Conservation (phyloP, 2,797 vertebrate genomes). For the Botia kubotai region DNA sequence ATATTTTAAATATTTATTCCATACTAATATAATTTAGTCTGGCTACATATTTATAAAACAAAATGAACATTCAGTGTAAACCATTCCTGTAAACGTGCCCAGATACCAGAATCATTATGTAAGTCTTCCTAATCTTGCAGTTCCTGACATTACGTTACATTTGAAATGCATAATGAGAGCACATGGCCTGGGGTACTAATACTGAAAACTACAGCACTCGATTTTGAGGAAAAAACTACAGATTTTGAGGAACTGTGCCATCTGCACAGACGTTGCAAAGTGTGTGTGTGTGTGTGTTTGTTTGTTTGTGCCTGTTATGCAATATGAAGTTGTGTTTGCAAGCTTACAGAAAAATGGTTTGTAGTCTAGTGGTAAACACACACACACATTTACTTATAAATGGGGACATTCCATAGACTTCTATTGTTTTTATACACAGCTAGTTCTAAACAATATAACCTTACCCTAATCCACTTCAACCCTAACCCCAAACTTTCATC, state of each 20-base stretch:
- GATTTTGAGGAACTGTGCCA: constrained; percentile 54
- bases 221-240: neutral
- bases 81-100: neutral
- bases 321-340: constrained; percentile 5
- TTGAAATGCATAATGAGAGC: neutral
- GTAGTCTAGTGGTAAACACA: neutral
- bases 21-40: neutral
- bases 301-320: constrained; percentile 10
- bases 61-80: neutral
- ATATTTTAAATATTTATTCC: neutral
- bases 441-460: no score
- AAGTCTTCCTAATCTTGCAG: neutral
- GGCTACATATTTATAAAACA: neutral
- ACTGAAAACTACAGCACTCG: constrained; percentile 18
- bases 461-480: no score
- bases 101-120: neutral
- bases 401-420: no score
- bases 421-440: no score
- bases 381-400: neutral
- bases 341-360: constrained; percentile 12
- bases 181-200: neutral
- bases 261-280: constrained; percentile 15
- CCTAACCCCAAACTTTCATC: no score
- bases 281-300: constrained; percentile 4
- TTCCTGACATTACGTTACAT: neutral